A percentile compares a stretch with the other conserved stretches of the same genome.
Conservation (phyloP, 2,113 vertebrate species). For the Octodon degus region DNA sequence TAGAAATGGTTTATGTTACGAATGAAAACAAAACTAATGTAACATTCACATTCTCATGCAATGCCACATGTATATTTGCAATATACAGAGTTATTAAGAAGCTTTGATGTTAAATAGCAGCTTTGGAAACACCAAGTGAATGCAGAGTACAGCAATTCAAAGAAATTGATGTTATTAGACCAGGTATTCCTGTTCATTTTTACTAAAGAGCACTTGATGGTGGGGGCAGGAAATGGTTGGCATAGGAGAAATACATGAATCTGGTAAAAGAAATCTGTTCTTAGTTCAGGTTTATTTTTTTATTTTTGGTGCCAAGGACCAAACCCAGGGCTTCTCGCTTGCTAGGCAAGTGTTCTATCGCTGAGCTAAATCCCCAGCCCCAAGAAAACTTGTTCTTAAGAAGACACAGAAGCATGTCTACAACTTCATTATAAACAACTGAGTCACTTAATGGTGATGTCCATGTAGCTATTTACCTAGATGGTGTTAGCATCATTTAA, state of each 20-base stretch:
- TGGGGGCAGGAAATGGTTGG: neutral
- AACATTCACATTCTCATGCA: slow-evolving; percentile 63
- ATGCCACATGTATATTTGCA: neutral
- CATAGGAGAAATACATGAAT: neutral
- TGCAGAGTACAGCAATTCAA: slow-evolving; percentile 30
- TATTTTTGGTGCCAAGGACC: too few relatives aligned
- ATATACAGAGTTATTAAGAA: neutral
- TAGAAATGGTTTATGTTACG: slow-evolving; percentile 59
- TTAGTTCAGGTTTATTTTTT: too few relatives aligned
- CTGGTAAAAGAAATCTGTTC: neutral
- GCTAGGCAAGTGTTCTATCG: too few relatives aligned
- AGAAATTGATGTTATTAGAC: slow-evolving; percentile 42
- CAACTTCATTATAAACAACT: neutral
- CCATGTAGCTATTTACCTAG: neutral
- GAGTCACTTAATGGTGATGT: slow-evolving; percentile 2
- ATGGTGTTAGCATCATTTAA: slow-evolving; percentile 52
- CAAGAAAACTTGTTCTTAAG: neutral
- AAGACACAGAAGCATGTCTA: neutral
- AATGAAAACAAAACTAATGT: slow-evolving; percentile 58
- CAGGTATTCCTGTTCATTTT: slow-evolving; percentile 1
- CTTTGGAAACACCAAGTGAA: slow-evolving; percentile 5
- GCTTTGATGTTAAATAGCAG: slow-evolving; percentile 16
- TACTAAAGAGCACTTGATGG: neutral
- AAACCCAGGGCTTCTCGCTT: too few relatives aligned
- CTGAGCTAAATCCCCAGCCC: too few relatives aligned